A percentile compares a stretch with the other conserved stretches of the same genome.
Conservation (phyloP, 30 jellyfish, hydroid and myxozoan genomes). For the Aurelia aurita region DNA sequence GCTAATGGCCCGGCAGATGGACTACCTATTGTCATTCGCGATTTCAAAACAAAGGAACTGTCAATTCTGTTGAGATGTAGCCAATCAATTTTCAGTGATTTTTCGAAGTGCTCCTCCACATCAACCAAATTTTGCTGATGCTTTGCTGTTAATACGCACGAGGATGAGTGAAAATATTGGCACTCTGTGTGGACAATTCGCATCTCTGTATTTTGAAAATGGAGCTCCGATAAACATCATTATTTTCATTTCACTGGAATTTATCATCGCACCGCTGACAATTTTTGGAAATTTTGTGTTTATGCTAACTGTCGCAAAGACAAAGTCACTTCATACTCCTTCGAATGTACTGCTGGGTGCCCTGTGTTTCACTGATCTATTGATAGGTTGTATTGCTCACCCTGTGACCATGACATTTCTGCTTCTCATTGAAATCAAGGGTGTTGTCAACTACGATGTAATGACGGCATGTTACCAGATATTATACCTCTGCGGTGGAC, state of each 20-base stretch:
- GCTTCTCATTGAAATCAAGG: background rate
- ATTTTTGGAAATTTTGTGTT: slow-evolving; percentile 3
- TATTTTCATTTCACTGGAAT: slow-evolving; percentile 1
- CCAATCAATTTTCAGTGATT: no score
- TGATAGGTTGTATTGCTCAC: slow-evolving; percentile 18
- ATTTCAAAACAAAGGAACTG: no score
- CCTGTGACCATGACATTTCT: slow-evolving; percentile 3
- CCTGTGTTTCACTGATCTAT: slow-evolving; percentile 21
- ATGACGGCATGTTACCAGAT: background rate
- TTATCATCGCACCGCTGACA: slow-evolving; percentile 12
- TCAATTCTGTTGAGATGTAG: no score
- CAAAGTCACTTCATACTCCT: slow-evolving; percentile 34
- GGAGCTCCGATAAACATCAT: background rate
- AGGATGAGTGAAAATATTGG: no score
- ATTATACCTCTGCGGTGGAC: slow-evolving; percentile 19
- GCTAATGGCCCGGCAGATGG: no score
- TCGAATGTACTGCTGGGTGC: slow-evolving; percentile 50
- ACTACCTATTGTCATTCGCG: no score
- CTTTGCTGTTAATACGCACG: background rate
- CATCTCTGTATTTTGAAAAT: no score
- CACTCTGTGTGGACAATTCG: no score
- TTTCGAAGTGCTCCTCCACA: no score
- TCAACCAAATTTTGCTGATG: background rate
- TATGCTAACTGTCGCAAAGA: slow-evolving; percentile 17
- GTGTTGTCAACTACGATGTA: background rate